These are phyloP conservation scores for Eurosta solidaginis DNA, from an alignment of 1,140 invertebrate genomes.

Conservation along the genomic window DNA sequence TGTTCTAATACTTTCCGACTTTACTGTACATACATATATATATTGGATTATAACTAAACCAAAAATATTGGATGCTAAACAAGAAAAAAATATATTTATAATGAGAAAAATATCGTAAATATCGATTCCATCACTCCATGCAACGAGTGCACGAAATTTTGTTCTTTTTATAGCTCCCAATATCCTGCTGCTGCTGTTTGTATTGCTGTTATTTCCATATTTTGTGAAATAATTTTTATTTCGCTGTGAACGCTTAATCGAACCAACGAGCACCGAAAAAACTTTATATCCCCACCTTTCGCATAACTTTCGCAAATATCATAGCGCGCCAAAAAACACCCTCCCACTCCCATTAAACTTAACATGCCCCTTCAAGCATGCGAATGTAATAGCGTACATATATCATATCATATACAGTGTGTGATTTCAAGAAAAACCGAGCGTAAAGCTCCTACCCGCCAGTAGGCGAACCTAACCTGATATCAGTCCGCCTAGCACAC, in stretches of 20 bases:
- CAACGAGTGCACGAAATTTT: not conserved
- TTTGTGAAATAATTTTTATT: conserved; percentile 41
- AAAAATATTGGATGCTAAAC: not conserved
- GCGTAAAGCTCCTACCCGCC: too few species aligned
- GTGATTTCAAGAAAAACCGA: too few species aligned
- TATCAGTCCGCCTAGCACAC: too few species aligned
- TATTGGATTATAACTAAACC: conserved; percentile 5
- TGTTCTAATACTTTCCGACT: too few species aligned
- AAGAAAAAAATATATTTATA: not conserved
- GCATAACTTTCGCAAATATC: not conserved
- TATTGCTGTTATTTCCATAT: not conserved
- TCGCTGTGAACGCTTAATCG: conserved; percentile 11
- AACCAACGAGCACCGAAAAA: conserved; percentile 5
- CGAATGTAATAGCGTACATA: too few species aligned
- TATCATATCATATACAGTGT: too few species aligned
- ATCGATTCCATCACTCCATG: conserved; percentile 58
- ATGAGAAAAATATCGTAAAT: conserved; percentile 40
- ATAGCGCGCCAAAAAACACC: not conserved
- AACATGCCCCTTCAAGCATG: too few species aligned
- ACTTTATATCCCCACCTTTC: not conserved
- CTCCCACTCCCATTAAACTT: not conserved
- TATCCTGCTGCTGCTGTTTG: not conserved
- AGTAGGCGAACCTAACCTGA: too few species aligned
- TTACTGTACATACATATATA: not conserved
- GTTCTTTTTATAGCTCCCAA: not conserved